Percentiles rank a stretch among this genome's conserved stretches.
Conservation (phyloP, 2,797 vertebrate species). For the Champsocephalus gunnari region DNA sequence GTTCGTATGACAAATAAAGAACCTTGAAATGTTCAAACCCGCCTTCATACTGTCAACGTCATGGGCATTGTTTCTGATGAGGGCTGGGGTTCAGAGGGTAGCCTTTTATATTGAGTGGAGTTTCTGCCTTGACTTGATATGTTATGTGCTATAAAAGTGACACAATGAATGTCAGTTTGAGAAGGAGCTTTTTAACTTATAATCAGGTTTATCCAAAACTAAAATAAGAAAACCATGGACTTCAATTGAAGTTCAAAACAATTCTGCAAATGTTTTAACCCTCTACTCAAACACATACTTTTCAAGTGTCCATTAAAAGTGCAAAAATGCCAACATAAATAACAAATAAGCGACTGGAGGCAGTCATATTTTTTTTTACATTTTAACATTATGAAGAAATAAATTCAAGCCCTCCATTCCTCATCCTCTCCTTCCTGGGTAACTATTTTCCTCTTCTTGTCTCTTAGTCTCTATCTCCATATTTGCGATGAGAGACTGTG, state of each 20-base stretch:
- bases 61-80: conserved; percentile 57
- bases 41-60: conserved; percentile 53
- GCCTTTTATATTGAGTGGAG: conserved; percentile 38
- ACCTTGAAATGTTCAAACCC: conserved; percentile 61
- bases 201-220: conserved; percentile 42
- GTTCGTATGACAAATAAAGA: too few relatives aligned
- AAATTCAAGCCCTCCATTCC: conserved; percentile 20
- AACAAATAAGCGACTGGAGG: conserved; percentile 60
- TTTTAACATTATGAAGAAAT: conserved; percentile 50
- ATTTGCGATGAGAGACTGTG: conserved; percentile 58
- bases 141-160: conserved; percentile 62
- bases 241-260: conserved; percentile 60
- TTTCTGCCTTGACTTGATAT: conserved; percentile 44
- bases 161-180: conserved; percentile 45
- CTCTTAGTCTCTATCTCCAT: conserved; percentile 30
- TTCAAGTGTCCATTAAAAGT: conserved; percentile 61
- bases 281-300: conserved; percentile 37
- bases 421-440: conserved; percentile 23
- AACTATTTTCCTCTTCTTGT: conserved; percentile 19
- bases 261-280: conserved; percentile 51
- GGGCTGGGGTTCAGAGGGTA: conserved; percentile 13
- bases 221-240: conserved; percentile 55
- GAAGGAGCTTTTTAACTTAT: conserved; percentile 19
- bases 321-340: conserved; percentile 65
- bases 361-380: conserved; percentile 39